A percentile compares a stretch with the other conserved stretches of the same genome.
Conservation (phyloP, 2,888 invertebrate genomes). For the Bhutanitis thaidina region DNA sequence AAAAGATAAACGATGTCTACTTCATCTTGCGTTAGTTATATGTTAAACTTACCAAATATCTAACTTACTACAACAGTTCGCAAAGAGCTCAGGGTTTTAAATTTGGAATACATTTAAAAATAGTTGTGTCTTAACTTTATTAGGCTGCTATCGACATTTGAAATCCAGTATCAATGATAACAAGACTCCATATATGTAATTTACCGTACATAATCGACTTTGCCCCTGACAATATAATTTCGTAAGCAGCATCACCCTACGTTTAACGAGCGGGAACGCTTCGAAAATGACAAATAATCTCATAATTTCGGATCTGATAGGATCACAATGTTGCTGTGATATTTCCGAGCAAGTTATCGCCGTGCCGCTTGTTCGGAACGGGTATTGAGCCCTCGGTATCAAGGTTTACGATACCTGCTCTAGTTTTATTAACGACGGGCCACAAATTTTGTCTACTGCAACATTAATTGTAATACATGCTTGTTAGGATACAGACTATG, state of each 20-base stretch:
- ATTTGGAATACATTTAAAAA: too few relatives aligned
- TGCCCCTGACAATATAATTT: not conserved
- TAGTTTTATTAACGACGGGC: conserved; percentile 27
- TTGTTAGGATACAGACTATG: too few relatives aligned
- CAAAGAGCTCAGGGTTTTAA: not conserved
- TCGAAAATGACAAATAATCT: conserved; percentile 3
- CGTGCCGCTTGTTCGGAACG: conserved; percentile 8
- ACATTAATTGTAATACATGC: not conserved
- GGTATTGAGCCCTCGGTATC: conserved; percentile 7
- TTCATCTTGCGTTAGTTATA: conserved; percentile 13
- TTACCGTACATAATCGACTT: too few relatives aligned
- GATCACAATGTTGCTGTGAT: conserved; percentile 7
- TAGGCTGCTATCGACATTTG: too few relatives aligned
- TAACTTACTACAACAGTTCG: not conserved
- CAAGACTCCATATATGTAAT: too few relatives aligned
- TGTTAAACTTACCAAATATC: conserved; percentile 13
- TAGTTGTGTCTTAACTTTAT: too few relatives aligned
- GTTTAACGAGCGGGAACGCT: not conserved
- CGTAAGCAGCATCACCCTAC: not conserved
- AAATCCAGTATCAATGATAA: too few relatives aligned
- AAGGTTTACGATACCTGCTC: conserved; percentile 26
- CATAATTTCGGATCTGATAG: conserved; percentile 7
- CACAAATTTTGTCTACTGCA: conserved; percentile 14
- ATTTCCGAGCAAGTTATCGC: conserved; percentile 16
- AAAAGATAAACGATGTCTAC: conserved; percentile 9